A percentile compares a stretch with the other conserved stretches of the same genome.
Conservation (phyloP, 2,888 invertebrate genomes). For the Agonum fuliginosum region DNA sequence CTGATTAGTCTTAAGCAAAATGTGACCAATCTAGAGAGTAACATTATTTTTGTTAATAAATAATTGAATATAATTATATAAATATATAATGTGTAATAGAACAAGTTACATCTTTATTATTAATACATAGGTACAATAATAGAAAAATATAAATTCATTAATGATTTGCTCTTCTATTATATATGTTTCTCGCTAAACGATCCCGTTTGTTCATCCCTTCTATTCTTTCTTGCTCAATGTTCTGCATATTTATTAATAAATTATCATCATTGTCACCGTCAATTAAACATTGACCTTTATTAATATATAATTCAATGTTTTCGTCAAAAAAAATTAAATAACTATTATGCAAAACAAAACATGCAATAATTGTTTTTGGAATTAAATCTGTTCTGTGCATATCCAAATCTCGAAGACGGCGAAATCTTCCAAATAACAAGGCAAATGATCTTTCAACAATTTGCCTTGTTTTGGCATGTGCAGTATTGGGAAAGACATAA, state of each 20-base stretch:
- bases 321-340: conserved; percentile 58
- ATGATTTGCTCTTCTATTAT: no score
- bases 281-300: neutral
- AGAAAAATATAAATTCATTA: neutral
- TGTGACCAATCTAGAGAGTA: neutral
- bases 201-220: neutral
- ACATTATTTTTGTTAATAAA: neutral
- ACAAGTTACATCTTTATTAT: neutral
- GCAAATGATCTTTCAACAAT: conserved; percentile 64
- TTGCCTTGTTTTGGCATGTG: conserved; percentile 61
- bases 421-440: conserved; percentile 64
- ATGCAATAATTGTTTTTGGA: conserved; percentile 64
- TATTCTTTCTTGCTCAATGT: neutral
- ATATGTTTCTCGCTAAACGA: neutral
- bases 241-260: neutral
- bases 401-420: conserved; percentile 64
- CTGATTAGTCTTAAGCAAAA: neutral
- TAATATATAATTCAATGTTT: neutral
- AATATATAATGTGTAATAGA: neutral
- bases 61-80: neutral
- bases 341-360: conserved; percentile 64
- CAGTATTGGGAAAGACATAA: no score
- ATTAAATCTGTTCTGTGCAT: conserved; percentile 65
- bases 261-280: neutral
- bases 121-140: neutral